Evolutionary conservation across 2,888 invertebrate species (phyloP).

Genomic region (Brachynemurus nebulosus): DNA sequence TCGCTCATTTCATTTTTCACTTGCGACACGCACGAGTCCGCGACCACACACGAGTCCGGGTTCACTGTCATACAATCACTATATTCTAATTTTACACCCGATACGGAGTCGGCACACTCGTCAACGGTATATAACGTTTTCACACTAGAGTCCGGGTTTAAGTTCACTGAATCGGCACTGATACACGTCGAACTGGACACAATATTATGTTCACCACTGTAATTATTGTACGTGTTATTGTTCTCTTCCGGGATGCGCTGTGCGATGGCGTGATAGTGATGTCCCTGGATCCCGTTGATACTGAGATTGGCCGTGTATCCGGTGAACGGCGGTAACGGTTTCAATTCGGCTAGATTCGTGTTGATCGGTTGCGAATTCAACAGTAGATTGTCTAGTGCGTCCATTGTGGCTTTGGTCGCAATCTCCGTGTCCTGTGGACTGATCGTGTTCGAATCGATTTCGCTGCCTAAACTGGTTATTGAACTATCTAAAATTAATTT

Average conservation of each 20-base stretch:
- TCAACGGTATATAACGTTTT: conserved; percentile 32
- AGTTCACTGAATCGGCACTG: conserved; percentile 40
- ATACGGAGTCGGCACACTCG: conserved; percentile 46
- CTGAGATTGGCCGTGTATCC: conserved; percentile 75
- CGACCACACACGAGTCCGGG: conserved; percentile 30
- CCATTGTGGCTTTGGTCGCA: conserved; percentile 35
- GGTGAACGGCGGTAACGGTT: conserved; percentile 75
- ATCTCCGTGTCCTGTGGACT: conserved; percentile 32
- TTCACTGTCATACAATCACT: conserved; percentile 41
- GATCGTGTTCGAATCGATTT: conserved; percentile 34
- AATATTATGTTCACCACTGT: conserved; percentile 50
- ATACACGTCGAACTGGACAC: conserved; percentile 61
- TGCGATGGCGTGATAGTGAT: conserved; percentile 76
- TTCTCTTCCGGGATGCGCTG: conserved; percentile 61
- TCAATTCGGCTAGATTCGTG: conserved; percentile 64
- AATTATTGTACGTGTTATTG: conserved; percentile 43
- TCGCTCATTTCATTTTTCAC: conserved; percentile 40
- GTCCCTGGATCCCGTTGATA: conserved; percentile 78
- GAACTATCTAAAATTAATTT: conserved; percentile 43
- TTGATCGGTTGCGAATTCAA: conserved; percentile 40
- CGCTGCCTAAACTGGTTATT: conserved; percentile 30
- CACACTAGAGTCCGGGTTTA: conserved; percentile 30
- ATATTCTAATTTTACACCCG: conserved; percentile 32
- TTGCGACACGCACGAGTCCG: conserved; percentile 29
- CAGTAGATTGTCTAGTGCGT: conserved; percentile 56